Conservation (phyloP, 2,888 invertebrate genomes). For the Dusona sp. region DNA sequence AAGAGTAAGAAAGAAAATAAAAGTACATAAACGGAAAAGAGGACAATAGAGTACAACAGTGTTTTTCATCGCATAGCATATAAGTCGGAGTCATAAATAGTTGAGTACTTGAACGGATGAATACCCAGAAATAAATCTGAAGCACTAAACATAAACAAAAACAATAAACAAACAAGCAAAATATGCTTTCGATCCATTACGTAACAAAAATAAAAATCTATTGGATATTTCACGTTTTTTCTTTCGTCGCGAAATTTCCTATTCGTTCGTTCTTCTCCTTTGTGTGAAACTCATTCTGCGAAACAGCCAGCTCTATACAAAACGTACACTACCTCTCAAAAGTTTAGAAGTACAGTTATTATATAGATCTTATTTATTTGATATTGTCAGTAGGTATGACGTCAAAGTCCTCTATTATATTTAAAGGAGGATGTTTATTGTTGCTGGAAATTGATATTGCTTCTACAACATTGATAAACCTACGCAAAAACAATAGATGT, state of each 20-base stretch:
- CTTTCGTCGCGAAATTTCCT: constrained; percentile 22
- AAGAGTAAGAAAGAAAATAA: not conserved
- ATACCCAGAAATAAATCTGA: not conserved
- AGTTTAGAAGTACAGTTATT: not conserved
- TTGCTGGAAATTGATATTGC: not conserved
- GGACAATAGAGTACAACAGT: not conserved
- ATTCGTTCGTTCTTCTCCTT: constrained; percentile 8
- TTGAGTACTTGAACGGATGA: not conserved
- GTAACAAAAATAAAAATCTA: constrained; percentile 33
- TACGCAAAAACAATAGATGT: not conserved
- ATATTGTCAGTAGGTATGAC: not conserved
- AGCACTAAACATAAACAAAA: not conserved
- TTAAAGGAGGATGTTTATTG: not conserved
- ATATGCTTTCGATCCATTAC: constrained; percentile 5
- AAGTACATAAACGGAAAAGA: not conserved
- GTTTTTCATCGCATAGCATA: not conserved
- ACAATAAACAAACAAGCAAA: not conserved
- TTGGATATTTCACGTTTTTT: constrained; percentile 8
- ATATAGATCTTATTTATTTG: not conserved
- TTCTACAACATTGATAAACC: not conserved
- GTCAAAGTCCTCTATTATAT: not conserved
- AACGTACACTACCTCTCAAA: not conserved
- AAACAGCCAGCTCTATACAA: not conserved
- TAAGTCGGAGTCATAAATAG: not conserved
- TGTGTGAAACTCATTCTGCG: constrained; percentile 12